Evolutionary conservation across 1,140 invertebrate genomes (phyloP), one percentile per base, ranked within the genome.

Genomic region (Euschistus heros): DNA sequence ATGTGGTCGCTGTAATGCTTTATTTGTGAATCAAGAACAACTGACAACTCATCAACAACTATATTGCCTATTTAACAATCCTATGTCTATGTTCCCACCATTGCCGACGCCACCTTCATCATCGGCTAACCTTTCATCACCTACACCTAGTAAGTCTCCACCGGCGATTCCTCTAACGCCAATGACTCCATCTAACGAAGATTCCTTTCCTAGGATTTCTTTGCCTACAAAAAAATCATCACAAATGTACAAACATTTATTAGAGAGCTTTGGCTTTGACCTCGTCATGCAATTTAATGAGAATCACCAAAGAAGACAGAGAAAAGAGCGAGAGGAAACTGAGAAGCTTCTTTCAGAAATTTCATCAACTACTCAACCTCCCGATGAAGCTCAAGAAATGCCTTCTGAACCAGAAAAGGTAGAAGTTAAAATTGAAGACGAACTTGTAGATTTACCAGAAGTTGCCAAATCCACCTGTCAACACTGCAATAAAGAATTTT

Each of bases 231-330:
- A 80, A 76, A 81, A 83, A 66, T 83, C 86, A 47, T 91, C 88
- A 26, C 88, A 91, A 73, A 89, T 93, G 78, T 92, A 94, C 76
- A 91, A 92, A 74, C 89, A 91, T 77, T 77, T 96, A 20, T 75
- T 96, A 27, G 92, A 95, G 76, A 93, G 89, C 70, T 94, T 92
- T 76, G 94, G 94, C 3, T 94, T 95, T 76, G 93, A 96, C 74
- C 82, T 96, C 68, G 92, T 96, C 5, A 94, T 95, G 91, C 93
- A 96, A 76, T 95, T 94, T 75, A 94, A 94, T 77, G 92, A 95
- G 74, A 90, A 90, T 73, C 87, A 91, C 72, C 88, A 91, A 73
- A 81, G 85, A 72, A 73, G 81, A 44, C 79, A 83, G 63, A 74
- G 78, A 50, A 84, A 84, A 71, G 71, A 73, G 66, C 68, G 71